These are phyloP conservation scores for Phenacoccus solenopsis DNA, from an alignment of 1,140 invertebrate genomes.

Conservation along the genomic window DNA sequence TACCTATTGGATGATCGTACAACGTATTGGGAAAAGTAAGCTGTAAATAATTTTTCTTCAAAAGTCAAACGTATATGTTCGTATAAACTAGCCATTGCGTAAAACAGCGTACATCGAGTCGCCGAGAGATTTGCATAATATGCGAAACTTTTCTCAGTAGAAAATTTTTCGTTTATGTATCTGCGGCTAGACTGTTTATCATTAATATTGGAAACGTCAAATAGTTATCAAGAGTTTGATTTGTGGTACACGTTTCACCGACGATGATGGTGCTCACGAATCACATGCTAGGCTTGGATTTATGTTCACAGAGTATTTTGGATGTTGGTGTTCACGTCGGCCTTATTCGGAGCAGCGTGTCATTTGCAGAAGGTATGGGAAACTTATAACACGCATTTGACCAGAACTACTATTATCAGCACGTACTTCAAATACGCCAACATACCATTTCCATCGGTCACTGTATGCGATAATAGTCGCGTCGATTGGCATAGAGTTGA, in stretches of 20 bases:
- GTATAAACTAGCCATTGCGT: background rate
- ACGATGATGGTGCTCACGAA: background rate
- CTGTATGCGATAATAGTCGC: slow-evolving; percentile 28
- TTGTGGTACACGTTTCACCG: background rate
- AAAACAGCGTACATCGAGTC: no score
- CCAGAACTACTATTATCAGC: slow-evolving; percentile 20
- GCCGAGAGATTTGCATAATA: background rate
- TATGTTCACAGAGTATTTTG: slow-evolving; percentile 19
- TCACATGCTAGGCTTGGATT: background rate
- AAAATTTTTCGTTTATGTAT: background rate
- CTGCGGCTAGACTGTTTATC: no score
- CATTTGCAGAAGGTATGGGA: slow-evolving; percentile 17
- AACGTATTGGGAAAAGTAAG: background rate
- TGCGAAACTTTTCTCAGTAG: background rate
- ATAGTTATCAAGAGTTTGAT: background rate
- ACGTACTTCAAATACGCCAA: slow-evolving; percentile 26
- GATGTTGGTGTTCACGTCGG: slow-evolving; percentile 17
- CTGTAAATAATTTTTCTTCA: no score
- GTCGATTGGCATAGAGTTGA: slow-evolving; percentile 24
- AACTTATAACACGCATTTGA: slow-evolving; percentile 16
- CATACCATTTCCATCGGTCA: slow-evolving; percentile 29
- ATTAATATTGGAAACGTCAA: background rate
- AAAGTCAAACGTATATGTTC: no score
- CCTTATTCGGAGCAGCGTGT: slow-evolving; percentile 13
- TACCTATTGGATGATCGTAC: background rate